A percentile compares a stretch with the other conserved stretches of the same genome.
Conservation (phyloP, 2,113 vertebrate genomes). For the Hippopotamus amphibius region DNA sequence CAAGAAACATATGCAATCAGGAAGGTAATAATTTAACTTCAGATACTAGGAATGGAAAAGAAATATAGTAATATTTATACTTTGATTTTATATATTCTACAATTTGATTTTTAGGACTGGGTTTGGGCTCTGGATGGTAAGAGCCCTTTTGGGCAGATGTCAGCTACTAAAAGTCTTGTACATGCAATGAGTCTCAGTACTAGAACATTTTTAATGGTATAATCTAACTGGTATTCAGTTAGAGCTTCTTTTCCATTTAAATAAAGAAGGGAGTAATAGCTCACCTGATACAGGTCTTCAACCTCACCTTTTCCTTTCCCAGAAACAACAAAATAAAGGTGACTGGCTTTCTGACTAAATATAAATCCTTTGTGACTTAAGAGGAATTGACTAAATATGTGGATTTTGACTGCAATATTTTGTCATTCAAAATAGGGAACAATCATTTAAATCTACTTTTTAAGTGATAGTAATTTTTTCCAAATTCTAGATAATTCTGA, state of each 20-base stretch:
- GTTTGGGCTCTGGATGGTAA: not conserved
- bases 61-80: not conserved
- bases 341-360: not conserved
- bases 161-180: not conserved
- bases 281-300: not conserved
- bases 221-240: not conserved
- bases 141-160: not conserved
- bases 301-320: not conserved
- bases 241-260: not conserved
- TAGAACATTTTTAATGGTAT: not conserved
- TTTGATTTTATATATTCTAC: slow-evolving; percentile 25
- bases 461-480: slow-evolving; percentile 14
- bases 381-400: not conserved
- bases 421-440: slow-evolving; percentile 28
- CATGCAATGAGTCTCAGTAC: not conserved
- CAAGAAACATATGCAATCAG: not conserved
- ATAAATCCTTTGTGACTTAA: not conserved
- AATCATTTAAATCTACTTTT: slow-evolving; percentile 48
- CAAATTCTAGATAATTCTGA: slow-evolving; percentile 59
- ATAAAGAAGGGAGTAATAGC: not conserved
- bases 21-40: not conserved
- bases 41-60: not conserved
- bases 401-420: not conserved
- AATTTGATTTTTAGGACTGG: not conserved
- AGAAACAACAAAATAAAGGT: not conserved